These are phyloP conservation scores for Ctenicera cuprea DNA, from an alignment of 2,888 invertebrate genomes.

Conservation along the genomic window DNA sequence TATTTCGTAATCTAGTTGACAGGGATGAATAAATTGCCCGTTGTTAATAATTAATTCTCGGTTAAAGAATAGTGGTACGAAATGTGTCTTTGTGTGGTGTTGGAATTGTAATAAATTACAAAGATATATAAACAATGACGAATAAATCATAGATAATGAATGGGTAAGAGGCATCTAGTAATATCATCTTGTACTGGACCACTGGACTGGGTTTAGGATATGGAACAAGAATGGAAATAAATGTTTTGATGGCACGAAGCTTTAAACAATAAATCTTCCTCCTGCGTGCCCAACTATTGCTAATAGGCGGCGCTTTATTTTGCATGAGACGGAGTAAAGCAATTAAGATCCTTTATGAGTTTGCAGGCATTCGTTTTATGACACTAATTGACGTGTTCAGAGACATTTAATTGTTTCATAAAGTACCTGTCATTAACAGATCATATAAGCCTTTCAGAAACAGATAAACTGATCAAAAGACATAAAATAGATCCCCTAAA, in stretches of 20 bases:
- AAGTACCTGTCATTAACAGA: conserved; percentile 47
- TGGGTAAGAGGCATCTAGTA: conserved; percentile 41
- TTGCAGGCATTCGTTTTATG: conserved; percentile 44
- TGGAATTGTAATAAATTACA: conserved; percentile 49
- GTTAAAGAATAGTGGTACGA: conserved; percentile 21
- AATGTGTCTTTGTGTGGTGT: conserved; percentile 46
- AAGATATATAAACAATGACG: conserved; percentile 49
- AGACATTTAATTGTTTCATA: conserved; percentile 48
- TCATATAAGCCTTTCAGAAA: conserved; percentile 41
- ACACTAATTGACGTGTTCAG: conserved; percentile 41
- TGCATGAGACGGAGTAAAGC: conserved; percentile 43
- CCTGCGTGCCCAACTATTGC: conserved; percentile 43
- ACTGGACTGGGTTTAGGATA: conserved; percentile 43
- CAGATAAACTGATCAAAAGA: conserved; percentile 38
- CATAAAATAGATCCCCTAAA: conserved; percentile 42
- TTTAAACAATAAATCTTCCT: conserved; percentile 43
- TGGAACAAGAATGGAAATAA: conserved; percentile 44
- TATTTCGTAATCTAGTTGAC: conserved; percentile 41
- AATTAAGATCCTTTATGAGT: conserved; percentile 45
- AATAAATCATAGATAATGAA: conserved; percentile 51
- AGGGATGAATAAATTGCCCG: conserved; percentile 41
- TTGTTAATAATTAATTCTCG: conserved; percentile 48
- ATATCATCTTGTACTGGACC: conserved; percentile 48
- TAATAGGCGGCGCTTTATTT: conserved; percentile 47
- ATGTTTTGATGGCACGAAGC: conserved; percentile 39